Conservation (phyloP, 1,140 invertebrate species). For the Maconellicoccus hirsutus region DNA sequence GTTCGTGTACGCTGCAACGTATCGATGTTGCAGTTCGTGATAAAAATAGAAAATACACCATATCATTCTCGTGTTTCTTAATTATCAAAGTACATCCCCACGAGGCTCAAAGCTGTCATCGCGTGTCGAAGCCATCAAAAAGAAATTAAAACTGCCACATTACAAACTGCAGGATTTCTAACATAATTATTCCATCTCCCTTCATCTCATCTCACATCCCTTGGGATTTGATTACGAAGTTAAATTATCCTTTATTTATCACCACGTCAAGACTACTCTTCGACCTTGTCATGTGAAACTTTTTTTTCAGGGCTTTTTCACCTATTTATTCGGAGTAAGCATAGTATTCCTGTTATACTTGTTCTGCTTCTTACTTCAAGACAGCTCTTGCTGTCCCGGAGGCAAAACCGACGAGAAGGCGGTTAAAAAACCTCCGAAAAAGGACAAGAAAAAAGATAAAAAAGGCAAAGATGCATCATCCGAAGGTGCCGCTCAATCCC, state of each 20-base stretch:
- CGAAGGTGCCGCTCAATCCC: conserved; percentile 24
- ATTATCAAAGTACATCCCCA: neutral
- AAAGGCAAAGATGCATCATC: conserved; percentile 25
- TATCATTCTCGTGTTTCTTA: neutral
- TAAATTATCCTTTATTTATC: too few species aligned
- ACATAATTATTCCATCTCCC: too few species aligned
- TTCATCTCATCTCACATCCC: too few species aligned
- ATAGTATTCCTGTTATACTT: conserved; percentile 92
- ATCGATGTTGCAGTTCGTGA: neutral
- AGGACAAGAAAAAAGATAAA: conserved; percentile 28
- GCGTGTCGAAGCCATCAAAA: neutral
- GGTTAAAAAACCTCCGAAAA: conserved; percentile 29
- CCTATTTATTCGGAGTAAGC: conserved; percentile 88
- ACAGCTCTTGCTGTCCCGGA: conserved; percentile 63
- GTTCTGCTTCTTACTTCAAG: conserved; percentile 90
- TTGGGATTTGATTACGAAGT: too few species aligned
- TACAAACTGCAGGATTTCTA: too few species aligned
- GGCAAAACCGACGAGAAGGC: conserved; percentile 34
- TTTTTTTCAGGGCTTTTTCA: conserved; percentile 78
- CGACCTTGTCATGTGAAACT: too few species aligned
- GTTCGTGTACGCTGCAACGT: too few species aligned
- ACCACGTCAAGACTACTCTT: too few species aligned
- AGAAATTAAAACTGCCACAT: too few species aligned
- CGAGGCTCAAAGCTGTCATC: neutral
- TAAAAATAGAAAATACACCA: too few species aligned